Evolutionary conservation across 64 coral and sea anemone genomes (phyloP).

Genomic region (Anthopleura sola): DNA sequence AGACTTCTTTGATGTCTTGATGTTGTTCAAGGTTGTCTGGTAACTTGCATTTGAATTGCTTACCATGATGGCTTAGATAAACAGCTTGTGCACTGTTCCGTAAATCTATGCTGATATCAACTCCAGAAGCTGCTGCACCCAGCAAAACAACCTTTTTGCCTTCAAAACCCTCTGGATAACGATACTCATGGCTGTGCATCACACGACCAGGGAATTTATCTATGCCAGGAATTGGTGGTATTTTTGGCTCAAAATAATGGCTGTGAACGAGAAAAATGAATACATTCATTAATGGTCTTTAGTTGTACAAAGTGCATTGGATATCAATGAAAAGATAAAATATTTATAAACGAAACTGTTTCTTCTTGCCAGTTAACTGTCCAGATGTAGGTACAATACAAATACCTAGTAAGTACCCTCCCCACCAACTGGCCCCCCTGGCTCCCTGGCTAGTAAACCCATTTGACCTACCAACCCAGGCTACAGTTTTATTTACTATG

Average conservation of each 20-base stretch:
- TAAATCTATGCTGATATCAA: constrained; percentile 38
- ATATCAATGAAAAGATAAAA: too few species aligned
- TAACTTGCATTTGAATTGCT: background rate
- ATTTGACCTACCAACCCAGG: too few species aligned
- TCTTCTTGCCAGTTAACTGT: too few species aligned
- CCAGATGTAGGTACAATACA: too few species aligned
- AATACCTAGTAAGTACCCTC: too few species aligned
- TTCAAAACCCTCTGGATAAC: constrained; percentile 29
- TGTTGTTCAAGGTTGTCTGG: constrained; percentile 44
- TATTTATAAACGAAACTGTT: too few species aligned
- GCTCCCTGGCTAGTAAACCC: too few species aligned
- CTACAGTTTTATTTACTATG: too few species aligned
- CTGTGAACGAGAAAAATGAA: constrained; percentile 2
- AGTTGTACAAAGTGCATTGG: too few species aligned
- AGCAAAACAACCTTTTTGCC: constrained; percentile 37
- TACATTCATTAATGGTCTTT: too few species aligned
- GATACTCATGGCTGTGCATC: constrained; percentile 58
- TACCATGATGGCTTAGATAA: constrained; percentile 25
- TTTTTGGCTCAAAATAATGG: constrained; percentile 39
- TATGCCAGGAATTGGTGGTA: constrained; percentile 40
- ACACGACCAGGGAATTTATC: constrained; percentile 41
- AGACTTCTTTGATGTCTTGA: constrained; percentile 8
- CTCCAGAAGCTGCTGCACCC: constrained; percentile 34
- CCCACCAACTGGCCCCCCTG: too few species aligned
- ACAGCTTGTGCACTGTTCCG: constrained; percentile 2